Conservation (phyloP, 2,797 vertebrate species). For the Sorex maritimensis region DNA sequence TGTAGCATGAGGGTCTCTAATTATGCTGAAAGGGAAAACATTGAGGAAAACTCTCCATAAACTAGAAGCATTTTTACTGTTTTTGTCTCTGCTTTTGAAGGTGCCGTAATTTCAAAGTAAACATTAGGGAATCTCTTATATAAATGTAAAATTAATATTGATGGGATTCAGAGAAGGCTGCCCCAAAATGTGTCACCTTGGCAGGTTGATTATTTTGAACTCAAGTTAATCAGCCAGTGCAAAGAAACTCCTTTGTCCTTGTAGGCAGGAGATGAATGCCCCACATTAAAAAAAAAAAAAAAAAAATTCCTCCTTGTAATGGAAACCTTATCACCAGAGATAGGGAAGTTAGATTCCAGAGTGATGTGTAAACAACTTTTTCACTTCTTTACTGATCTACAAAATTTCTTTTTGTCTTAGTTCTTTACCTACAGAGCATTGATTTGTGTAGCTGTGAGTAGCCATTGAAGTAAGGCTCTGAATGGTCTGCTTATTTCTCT, state of each 20-base stretch:
- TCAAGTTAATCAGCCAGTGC: not conserved
- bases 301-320: not conserved
- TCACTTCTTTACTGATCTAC: not conserved
- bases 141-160: conserved; percentile 42
- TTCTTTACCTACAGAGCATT: not conserved
- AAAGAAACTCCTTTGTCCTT: not conserved
- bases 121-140: not conserved
- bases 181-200: not conserved
- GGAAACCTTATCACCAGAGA: not conserved
- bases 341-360: not conserved
- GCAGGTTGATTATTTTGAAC: not conserved
- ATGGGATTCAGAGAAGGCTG: not conserved
- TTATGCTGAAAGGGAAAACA: not conserved
- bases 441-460: no score
- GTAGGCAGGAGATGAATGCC: not conserved
- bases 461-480: not conserved
- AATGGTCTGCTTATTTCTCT: not conserved
- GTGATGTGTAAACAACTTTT: not conserved
- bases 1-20: not conserved
- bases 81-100: conserved; percentile 31
- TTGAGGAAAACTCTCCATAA: not conserved
- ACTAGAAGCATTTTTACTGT: not conserved
- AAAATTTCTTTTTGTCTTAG: not conserved
- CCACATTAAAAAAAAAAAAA: not conserved
- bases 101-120: conserved; percentile 3